Evolutionary conservation across 1,140 invertebrate species (phyloP).

Genomic region (Augochlora pura): DNA sequence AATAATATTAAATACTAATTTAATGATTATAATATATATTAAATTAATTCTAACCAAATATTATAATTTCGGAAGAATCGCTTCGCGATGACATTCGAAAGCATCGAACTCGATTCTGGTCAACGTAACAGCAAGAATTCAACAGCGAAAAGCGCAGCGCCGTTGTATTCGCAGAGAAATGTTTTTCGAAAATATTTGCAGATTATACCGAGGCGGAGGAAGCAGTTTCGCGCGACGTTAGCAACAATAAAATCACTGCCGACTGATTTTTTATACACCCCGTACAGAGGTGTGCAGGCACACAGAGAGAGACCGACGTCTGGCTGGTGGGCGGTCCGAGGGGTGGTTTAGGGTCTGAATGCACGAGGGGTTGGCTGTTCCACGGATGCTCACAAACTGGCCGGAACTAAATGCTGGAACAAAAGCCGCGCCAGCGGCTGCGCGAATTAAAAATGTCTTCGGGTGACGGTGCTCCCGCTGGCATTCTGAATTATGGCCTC

Average conservation of each 20-base stretch:
- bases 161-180: no score
- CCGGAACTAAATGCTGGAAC: slow-evolving; percentile 65
- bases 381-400: slow-evolving; percentile 64
- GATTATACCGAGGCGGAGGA: not conserved
- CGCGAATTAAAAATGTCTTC: slow-evolving; percentile 60
- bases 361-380: slow-evolving; percentile 59
- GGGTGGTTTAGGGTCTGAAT: slow-evolving; percentile 64
- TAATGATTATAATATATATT: no score
- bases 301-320: slow-evolving; percentile 39
- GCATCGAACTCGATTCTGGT: no score
- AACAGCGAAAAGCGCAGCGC: no score
- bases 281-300: slow-evolving; percentile 10
- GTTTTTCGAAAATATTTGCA: no score
- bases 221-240: not conserved
- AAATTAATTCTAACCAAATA: no score
- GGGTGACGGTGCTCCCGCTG: slow-evolving; percentile 16
- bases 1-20: no score
- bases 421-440: slow-evolving; percentile 52
- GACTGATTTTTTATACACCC: slow-evolving; percentile 35
- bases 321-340: slow-evolving; percentile 53
- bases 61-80: no score
- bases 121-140: no score
- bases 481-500: slow-evolving; percentile 32
- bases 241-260: slow-evolving; percentile 2
- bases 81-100: not conserved